Evolutionary conservation across 2,888 invertebrate genomes (phyloP).

Genomic region (Dilophus febrilis): DNA sequence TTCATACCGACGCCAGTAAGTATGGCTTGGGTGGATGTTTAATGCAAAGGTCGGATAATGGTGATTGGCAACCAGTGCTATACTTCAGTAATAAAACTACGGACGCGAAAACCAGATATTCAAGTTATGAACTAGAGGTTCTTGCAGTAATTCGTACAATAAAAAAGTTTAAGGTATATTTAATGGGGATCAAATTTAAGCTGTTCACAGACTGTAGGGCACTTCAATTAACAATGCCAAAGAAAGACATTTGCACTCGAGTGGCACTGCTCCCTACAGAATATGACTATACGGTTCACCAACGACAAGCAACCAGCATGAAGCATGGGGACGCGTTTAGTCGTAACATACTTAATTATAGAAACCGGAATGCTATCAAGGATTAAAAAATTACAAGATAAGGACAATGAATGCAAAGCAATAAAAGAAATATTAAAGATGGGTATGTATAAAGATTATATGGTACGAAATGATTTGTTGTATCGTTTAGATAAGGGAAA

Average conservation of each 20-base stretch:
- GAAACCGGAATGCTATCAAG: too few relatives aligned
- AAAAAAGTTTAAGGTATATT: conserved; percentile 15
- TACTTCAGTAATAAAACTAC: conserved; percentile 16
- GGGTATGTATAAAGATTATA: background rate
- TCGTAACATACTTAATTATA: conserved; percentile 8
- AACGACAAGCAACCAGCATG: conserved; percentile 20
- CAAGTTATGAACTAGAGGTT: conserved; percentile 20
- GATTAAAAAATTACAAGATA: background rate
- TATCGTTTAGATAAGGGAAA: conserved; percentile 6
- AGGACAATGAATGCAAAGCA: conserved; percentile 9
- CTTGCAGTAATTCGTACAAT: conserved; percentile 17
- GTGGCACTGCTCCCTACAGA: conserved; percentile 23
- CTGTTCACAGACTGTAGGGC: too few relatives aligned
- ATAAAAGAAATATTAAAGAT: conserved; percentile 10
- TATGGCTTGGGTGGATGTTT: conserved; percentile 16
- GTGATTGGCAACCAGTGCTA: conserved; percentile 13
- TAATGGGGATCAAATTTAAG: conserved; percentile 14
- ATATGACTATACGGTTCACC: conserved; percentile 16
- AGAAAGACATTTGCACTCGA: conserved; percentile 15
- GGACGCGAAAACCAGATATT: conserved; percentile 14
- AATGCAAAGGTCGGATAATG: conserved; percentile 13
- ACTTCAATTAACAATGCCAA: conserved; percentile 14
- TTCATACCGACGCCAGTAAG: conserved; percentile 17
- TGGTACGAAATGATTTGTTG: conserved; percentile 6
- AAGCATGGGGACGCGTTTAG: conserved; percentile 20